These are phyloP conservation scores for Solea solea DNA, from an alignment of 2,113 vertebrate species.

Conservation along the genomic window DNA sequence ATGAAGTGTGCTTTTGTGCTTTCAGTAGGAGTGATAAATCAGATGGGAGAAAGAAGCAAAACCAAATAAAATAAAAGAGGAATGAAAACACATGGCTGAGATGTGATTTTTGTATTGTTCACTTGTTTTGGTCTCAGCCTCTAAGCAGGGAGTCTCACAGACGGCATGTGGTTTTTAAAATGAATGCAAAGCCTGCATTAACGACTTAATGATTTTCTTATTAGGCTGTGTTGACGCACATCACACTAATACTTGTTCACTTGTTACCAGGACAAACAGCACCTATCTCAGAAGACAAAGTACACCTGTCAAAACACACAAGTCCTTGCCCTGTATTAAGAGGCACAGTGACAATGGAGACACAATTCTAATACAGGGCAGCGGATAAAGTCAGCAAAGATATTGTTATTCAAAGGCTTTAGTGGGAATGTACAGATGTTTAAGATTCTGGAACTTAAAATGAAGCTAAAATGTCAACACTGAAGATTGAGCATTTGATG, in stretches of 20 bases:
- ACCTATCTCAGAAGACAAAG: conserved; percentile 33
- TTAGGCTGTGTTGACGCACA: conserved; percentile 27
- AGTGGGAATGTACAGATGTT: conserved; percentile 53
- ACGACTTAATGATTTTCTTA: conserved; percentile 6
- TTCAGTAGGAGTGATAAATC: conserved; percentile 50
- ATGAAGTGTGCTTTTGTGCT: background rate
- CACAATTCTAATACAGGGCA: conserved; percentile 27
- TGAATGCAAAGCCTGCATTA: conserved; percentile 9
- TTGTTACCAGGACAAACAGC: conserved; percentile 24
- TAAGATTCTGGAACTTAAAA: conserved; percentile 27
- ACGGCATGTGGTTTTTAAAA: conserved; percentile 5
- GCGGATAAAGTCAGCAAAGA: conserved; percentile 5
- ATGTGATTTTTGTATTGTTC: background rate
- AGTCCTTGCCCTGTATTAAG: conserved; percentile 27
- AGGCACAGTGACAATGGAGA: conserved; percentile 24
- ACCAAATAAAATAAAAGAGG: conserved; percentile 14
- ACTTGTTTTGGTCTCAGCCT: conserved; percentile 5
- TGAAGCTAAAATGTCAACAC: conserved; percentile 9
- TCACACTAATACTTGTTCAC: conserved; percentile 20
- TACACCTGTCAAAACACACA: conserved; percentile 20
- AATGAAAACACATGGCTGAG: background rate
- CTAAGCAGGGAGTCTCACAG: background rate
- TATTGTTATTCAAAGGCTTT: conserved; percentile 26
- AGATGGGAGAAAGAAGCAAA: conserved; percentile 29
- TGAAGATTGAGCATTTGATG: conserved; percentile 27